These are phyloP conservation scores for Stichopus chloronotus DNA, from an alignment of 35 echinoderm and acorn worm genomes.

Conservation along the genomic window DNA sequence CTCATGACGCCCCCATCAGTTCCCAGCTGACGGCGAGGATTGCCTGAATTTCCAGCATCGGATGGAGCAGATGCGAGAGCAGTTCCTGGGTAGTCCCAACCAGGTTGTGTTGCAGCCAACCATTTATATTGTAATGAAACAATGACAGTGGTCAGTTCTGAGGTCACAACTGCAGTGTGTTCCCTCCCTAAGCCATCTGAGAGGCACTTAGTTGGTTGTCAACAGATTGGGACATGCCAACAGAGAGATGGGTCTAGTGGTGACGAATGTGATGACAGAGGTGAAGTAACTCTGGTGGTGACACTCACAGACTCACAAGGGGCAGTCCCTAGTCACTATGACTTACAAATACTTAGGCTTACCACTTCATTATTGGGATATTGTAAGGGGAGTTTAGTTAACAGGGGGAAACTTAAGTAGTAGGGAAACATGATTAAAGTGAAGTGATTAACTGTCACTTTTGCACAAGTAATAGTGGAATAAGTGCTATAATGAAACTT, in stretches of 20 bases:
- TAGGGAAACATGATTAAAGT: too few species aligned
- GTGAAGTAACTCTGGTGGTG: constrained; percentile 6
- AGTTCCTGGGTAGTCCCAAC: not conserved
- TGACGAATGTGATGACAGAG: not conserved
- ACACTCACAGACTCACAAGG: constrained; percentile 7
- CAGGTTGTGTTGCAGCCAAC: not conserved
- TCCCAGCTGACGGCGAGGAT: not conserved
- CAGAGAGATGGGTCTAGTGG: not conserved
- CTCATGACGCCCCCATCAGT: constrained; percentile 21
- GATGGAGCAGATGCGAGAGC: not conserved
- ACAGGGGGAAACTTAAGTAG: too few species aligned
- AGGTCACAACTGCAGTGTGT: not conserved
- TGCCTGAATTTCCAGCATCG: not conserved
- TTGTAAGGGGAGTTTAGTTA: too few species aligned
- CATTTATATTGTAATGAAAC: not conserved
- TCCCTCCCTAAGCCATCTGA: not conserved
- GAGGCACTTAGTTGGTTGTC: not conserved
- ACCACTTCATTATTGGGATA: too few species aligned
- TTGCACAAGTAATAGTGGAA: too few species aligned
- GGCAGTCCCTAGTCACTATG: not conserved
- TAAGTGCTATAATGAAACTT: too few species aligned
- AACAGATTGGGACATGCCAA: not conserved
- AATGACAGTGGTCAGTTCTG: not conserved
- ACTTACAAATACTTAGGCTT: too few species aligned
- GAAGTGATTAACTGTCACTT: too few species aligned